Evolutionary conservation across 2,113 vertebrate species (phyloP), one percentile per base, ranked within the genome.

Genomic region (Laterallus jamaicensis): DNA sequence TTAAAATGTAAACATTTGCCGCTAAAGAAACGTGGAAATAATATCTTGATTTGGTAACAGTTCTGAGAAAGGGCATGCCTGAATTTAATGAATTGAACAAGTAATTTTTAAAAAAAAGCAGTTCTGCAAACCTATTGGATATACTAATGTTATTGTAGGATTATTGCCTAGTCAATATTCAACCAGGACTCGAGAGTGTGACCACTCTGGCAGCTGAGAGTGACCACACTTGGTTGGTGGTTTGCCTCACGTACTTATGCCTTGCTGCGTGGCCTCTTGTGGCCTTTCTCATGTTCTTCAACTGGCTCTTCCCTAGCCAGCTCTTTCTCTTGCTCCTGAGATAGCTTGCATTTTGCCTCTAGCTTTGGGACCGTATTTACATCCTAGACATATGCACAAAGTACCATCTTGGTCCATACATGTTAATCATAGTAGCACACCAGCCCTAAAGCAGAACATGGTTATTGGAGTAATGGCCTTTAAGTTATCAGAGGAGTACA

Each of bases 211-310:
- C 86, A 86, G 70, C 44, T 54, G n/a, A 22, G 55, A 89, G 32
- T 29, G 73, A 68, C 40, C 52, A 44, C 26, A 8, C 11, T 54
- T 86, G 69, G 55, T 56, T 54, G 29, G 39, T 1, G 7, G 24
- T 40, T 94, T 10, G 3, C 42, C n/a, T 69, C 66, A 86, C 2
- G 8, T 44, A 26, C 32, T 49, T 20, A 5, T 3, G 2, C 31
- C 19, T 55, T 64, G 16, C 28, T n/a, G 32, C 39, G 12, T 22
- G 66, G 26, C 42, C 29, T 75, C 84, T 47, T 42, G 2, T 0
- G 26, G 71, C 71, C 77, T 91, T 93, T 94, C 81, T 93, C 84
- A 63, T 66, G 70, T 62, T 91, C 77, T 58, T 62, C 42, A 35
- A 0, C 35, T 42, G 44, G 54, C 37, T 90, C 47, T 80, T 93